Conservation (phyloP, 2,113 vertebrate species). For the Atractosteus spatula region DNA sequence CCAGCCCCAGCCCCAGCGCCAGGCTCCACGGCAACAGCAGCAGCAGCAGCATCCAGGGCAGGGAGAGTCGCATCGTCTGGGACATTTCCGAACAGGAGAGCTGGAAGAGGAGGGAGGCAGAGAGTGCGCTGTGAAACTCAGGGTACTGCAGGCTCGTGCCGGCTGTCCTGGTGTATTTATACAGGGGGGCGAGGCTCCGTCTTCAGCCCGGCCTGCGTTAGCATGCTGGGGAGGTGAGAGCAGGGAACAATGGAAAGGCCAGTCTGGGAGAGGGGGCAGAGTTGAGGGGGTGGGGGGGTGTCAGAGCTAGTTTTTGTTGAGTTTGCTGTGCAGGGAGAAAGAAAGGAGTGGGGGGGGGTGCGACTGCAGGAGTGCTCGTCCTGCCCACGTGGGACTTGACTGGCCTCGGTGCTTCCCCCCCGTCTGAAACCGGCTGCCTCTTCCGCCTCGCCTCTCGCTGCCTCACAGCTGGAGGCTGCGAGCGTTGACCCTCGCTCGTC, state of each 20-base stretch:
- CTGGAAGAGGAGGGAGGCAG: slow-evolving; percentile 11
- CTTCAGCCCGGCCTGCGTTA: slow-evolving; percentile 39
- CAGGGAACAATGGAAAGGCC: slow-evolving; percentile 26
- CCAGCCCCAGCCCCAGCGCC: slow-evolving; percentile 13
- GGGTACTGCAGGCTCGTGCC: slow-evolving; percentile 24
- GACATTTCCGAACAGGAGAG: slow-evolving; percentile 13
- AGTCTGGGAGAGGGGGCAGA: slow-evolving; percentile 23
- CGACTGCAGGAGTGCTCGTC: too few species aligned
- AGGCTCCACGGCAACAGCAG: slow-evolving; percentile 26
- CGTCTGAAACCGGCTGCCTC: background rate
- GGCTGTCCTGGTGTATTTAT: slow-evolving; percentile 59
- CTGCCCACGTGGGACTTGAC: slow-evolving; percentile 20
- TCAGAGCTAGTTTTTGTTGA: background rate
- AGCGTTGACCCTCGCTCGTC: slow-evolving; percentile 1
- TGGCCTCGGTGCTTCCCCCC: background rate
- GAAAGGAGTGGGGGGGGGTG: too few species aligned
- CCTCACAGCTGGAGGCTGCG: background rate
- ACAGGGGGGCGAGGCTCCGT: slow-evolving; percentile 40
- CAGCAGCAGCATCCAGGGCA: background rate
- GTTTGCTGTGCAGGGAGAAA: background rate
- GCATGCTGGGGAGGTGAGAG: slow-evolving; percentile 44
- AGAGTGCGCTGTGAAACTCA: slow-evolving; percentile 28
- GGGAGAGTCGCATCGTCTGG: slow-evolving; percentile 7
- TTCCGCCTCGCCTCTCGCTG: background rate
- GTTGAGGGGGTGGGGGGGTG: background rate